Base-by-base conservation (phyloP, 2,113 vertebrate genomes). In the Corydoras sp. region DNA sequence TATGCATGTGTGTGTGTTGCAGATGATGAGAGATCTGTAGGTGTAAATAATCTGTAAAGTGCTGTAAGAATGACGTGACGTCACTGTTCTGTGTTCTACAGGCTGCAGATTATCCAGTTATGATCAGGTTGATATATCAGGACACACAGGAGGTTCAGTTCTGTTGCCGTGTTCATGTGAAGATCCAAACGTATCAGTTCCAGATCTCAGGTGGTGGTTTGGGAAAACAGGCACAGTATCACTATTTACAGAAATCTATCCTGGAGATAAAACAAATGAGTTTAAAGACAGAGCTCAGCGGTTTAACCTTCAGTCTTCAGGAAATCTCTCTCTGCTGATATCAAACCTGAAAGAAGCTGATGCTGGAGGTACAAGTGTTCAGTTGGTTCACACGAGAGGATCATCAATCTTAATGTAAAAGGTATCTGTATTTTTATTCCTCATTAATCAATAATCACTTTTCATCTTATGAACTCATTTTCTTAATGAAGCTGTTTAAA, bases 151-250 rank as follows among this genome's bases (percentile, higher is more conserved):
- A 64, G n/a, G 15, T 15, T 64, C 62, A 18, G 43, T 3, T 10
- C n/a, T 9, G 43, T 43, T 50, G 15, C 62, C 10, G 62, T 64
- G 62, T 15, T 64, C n/a, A 35, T 64, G 62, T 5, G 0, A 0
- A 18, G 43, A 48, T 48, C 43, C 10, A 29, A 9, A 50, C 9
- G 8, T 5, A 18, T 43, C 9, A 15, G n/a, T 3, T 10, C 2
- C n/a, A 10, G 43, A 11, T 18, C 14, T 35, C 32, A 62, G 0
- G 9, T 62, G 61, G 61, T 2, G 0, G 1, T 48, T 0, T 15
- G 43, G 32, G n/a, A 62, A 9, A 6, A 15, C 4, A 3, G 3
- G 2, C 2, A 0, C 0, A 5, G 3, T 7, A n/a, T 1, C 0
- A 10, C 10, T 3, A 53, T 69, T 24, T 48, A 3, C 11, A 13